A percentile compares a stretch with the other conserved stretches of the same genome.
Conservation (phyloP, 2,113 vertebrate species). For the Alethe diademata region DNA sequence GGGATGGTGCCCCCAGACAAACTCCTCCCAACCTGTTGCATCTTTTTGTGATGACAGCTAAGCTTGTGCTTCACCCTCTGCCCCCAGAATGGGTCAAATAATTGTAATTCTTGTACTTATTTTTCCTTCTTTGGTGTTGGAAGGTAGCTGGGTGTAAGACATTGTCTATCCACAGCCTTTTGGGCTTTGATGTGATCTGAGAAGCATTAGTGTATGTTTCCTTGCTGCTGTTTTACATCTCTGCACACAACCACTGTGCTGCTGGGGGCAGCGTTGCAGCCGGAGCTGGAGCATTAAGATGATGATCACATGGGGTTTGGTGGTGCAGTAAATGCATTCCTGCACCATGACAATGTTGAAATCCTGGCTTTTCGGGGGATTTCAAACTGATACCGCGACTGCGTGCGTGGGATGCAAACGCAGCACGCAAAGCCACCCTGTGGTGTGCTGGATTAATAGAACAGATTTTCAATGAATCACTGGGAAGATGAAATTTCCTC, state of each 20-base stretch:
- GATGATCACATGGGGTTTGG: not conserved
- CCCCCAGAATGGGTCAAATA: not conserved
- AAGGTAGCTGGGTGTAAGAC: not conserved
- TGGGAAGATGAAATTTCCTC: not conserved
- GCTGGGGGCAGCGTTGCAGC: rapidly evolving
- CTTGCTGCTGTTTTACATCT: not conserved
- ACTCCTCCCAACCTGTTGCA: not conserved
- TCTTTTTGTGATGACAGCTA: not conserved
- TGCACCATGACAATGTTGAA: not conserved
- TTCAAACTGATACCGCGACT: not conserved
- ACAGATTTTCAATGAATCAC: not conserved
- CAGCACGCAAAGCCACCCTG: not conserved
- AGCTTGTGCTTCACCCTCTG: not conserved
- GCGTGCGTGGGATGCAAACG: not conserved
- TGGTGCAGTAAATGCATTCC: not conserved
- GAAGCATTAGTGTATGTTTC: not conserved
- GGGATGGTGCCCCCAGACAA: not conserved
- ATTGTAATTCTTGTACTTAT: not conserved
- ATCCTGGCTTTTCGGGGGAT: not conserved
- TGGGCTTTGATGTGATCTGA: not conserved
- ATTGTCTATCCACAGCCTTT: not conserved
- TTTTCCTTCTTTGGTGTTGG: not conserved
- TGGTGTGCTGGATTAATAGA: not conserved
- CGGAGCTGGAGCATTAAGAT: not conserved
- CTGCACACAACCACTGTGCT: rapidly evolving